phyloP scores from a whole-genome alignment of 2,888 invertebrate species.

The Steinernema hermaphroditum region DNA sequence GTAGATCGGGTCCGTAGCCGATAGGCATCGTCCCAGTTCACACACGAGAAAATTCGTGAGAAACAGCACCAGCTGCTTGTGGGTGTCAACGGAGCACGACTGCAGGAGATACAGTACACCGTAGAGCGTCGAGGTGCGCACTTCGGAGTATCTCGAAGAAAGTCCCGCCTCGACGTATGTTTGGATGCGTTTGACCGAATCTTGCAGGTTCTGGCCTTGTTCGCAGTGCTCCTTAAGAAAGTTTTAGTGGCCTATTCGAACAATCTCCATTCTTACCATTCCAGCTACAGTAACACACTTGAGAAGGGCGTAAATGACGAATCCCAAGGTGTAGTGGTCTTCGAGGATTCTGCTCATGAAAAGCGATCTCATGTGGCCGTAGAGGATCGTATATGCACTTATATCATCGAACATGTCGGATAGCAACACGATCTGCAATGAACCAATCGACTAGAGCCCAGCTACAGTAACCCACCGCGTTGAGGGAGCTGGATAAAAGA shows the following conservation, averaged over 20 bases:
- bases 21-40: neutral
- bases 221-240: constrained; percentile 32
- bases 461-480: constrained; percentile 46
- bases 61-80: neutral
- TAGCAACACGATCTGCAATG: constrained; percentile 42
- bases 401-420: constrained; percentile 63
- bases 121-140: constrained; percentile 46
- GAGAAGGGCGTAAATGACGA: constrained; percentile 47
- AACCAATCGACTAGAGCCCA: too few relatives aligned
- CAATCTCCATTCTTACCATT: constrained; percentile 39
- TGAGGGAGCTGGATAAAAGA: constrained; percentile 49
- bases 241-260: constrained; percentile 14
- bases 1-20: constrained; percentile 21
- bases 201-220: neutral
- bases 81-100: constrained; percentile 47
- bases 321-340: constrained; percentile 44
- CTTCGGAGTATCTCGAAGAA: constrained; percentile 38
- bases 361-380: constrained; percentile 42
- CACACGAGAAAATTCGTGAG: constrained; percentile 8
- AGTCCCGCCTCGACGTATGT: constrained; percentile 36
- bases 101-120: constrained; percentile 58
- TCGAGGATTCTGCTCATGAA: constrained; percentile 31
- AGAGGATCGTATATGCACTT: constrained; percentile 50
- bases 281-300: constrained; percentile 56
- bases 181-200: constrained; percentile 18